Evolutionary conservation across 2,797 vertebrate genomes (phyloP).

Genomic region (Saxicola maurus): DNA sequence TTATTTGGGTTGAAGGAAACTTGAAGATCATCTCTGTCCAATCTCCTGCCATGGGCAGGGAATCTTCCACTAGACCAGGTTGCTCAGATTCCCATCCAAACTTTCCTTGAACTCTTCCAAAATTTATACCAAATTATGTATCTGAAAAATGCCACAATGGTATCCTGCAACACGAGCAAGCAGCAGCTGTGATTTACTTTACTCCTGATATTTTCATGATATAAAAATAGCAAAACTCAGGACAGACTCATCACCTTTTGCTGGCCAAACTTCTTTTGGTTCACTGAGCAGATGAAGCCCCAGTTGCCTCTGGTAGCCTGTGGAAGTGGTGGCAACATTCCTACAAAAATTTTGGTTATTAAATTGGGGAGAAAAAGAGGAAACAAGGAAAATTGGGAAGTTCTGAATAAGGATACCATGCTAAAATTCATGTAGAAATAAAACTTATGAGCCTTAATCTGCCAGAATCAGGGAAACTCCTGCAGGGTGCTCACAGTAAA

Average conservation of each 20-base stretch:
- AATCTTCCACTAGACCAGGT: neutral
- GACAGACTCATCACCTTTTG: neutral
- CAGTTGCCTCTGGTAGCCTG: neutral
- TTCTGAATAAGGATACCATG: fast-evolving
- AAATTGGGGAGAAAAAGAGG: neutral
- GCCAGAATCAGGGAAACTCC: neutral
- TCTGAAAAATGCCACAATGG: neutral
- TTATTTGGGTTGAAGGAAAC: neutral
- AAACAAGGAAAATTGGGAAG: neutral
- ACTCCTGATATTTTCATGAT: neutral
- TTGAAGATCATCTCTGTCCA: neutral
- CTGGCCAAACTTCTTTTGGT: neutral
- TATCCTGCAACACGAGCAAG: neutral
- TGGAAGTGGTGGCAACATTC: fast-evolving
- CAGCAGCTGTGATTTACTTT: neutral
- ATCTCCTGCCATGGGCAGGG: neutral
- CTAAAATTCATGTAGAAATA: neutral
- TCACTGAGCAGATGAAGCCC: neutral
- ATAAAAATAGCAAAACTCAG: neutral
- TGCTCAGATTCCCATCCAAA: neutral
- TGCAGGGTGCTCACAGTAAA: neutral
- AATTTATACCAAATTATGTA: neutral
- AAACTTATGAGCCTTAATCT: neutral
- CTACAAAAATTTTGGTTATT: neutral
- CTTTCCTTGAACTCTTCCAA: neutral